phyloP scores from a whole-genome alignment of 2,888 invertebrate genomes.

The Ochropleura plecta region DNA sequence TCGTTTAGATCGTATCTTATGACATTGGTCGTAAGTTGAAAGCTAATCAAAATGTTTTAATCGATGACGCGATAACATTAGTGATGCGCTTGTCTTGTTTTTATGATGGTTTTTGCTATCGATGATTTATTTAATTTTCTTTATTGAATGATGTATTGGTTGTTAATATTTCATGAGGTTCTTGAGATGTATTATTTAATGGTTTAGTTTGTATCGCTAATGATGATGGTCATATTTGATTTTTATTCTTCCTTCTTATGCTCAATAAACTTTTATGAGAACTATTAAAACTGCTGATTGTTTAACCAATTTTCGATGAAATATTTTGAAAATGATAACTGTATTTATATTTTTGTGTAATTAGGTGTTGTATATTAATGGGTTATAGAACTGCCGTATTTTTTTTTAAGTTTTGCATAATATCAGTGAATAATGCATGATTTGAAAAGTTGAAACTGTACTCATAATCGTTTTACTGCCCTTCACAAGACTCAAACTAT shows the following conservation, averaged over 20 bases:
- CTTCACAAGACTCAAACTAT: not conserved
- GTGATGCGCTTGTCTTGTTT: slow-evolving; percentile 77
- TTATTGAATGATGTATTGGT: slow-evolving; percentile 50
- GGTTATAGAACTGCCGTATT: not conserved
- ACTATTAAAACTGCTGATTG: not conserved
- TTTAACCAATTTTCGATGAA: not conserved
- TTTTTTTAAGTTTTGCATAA: not conserved
- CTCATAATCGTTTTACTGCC: not conserved
- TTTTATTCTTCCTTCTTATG: not conserved
- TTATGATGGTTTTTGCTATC: slow-evolving; percentile 60
- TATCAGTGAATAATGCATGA: not conserved
- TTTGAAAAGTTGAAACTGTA: not conserved
- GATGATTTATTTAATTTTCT: slow-evolving; percentile 57
- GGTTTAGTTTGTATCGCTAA: slow-evolving; percentile 21
- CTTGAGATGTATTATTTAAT: slow-evolving; percentile 39
- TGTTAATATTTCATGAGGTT: slow-evolving; percentile 55
- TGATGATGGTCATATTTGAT: slow-evolving; percentile 3
- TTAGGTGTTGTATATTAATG: too few species aligned
- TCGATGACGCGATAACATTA: slow-evolving; percentile 89
- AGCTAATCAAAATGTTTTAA: slow-evolving; percentile 91
- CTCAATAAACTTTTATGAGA: not conserved
- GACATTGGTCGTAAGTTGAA: slow-evolving; percentile 89
- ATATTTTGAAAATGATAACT: not conserved
- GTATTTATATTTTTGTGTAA: not conserved
- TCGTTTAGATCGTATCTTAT: slow-evolving; percentile 83